Conservation (phyloP, 2,888 invertebrate genomes). For the Harpagoxenus sublaevis region DNA sequence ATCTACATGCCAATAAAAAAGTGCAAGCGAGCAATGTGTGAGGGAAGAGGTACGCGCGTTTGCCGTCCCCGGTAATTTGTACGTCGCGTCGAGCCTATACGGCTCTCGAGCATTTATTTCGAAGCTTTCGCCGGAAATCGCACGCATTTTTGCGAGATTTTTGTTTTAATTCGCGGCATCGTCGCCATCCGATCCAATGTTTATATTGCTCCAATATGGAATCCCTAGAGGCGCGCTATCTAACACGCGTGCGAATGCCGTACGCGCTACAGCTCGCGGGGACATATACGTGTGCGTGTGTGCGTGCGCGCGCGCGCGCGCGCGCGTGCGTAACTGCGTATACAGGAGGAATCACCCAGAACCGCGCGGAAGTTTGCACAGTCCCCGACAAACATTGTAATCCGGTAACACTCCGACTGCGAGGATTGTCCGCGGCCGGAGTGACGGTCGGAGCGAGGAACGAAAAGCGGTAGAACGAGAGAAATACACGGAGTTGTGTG, state of each 20-base stretch:
- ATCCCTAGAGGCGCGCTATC: conserved; percentile 9
- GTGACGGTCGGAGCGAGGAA: conserved; percentile 36
- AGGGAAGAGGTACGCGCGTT: conserved; percentile 25
- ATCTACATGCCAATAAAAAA: conserved; percentile 16
- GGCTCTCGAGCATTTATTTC: conserved; percentile 46
- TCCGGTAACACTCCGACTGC: conserved; percentile 79
- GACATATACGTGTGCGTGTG: conserved; percentile 32
- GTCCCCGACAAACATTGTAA: conserved; percentile 81
- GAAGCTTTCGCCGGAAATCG: conserved; percentile 51
- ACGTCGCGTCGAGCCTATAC: conserved; percentile 24
- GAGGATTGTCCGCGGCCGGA: conserved; percentile 73
- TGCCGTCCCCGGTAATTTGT: conserved; percentile 58
- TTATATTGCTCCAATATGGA: conserved; percentile 28
- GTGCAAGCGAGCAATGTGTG: background rate
- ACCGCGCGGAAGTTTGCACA: conserved; percentile 77
- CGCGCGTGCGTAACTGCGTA: conserved; percentile 57
- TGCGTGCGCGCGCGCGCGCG: conserved; percentile 52
- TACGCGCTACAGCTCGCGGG: conserved; percentile 53
- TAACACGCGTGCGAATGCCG: conserved; percentile 2
- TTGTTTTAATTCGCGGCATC: conserved; percentile 56
- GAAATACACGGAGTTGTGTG: conserved; percentile 14
- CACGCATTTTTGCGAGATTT: conserved; percentile 48
- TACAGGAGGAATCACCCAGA: conserved; percentile 68
- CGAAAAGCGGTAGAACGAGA: conserved; percentile 39
- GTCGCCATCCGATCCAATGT: conserved; percentile 21